Evolutionary conservation across 2,888 invertebrate species (phyloP).

Genomic region (Chydorus sphaericus): DNA sequence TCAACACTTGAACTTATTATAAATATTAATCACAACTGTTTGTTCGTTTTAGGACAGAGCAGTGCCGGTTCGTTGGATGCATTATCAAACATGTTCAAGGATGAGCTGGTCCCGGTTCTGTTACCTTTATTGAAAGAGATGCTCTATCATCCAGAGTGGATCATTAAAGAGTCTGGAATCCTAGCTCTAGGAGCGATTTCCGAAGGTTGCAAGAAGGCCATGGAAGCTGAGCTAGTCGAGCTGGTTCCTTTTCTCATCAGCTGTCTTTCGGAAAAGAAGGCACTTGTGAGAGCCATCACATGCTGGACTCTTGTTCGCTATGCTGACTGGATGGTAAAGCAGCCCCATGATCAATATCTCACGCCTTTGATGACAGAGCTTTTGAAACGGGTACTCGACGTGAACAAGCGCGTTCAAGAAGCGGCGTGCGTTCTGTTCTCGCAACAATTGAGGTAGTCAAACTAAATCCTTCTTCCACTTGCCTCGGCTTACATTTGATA

Average conservation of each 20-base stretch:
- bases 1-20: neutral
- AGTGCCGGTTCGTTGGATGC: slow-evolving; percentile 97
- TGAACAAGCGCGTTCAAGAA: slow-evolving; percentile 96
- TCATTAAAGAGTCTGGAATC: slow-evolving; percentile 86
- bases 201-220: slow-evolving; percentile 82
- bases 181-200: slow-evolving; percentile 79
- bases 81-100: slow-evolving; percentile 89
- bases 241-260: slow-evolving; percentile 88
- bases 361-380: slow-evolving; percentile 87
- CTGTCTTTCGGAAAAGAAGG: slow-evolving; percentile 86
- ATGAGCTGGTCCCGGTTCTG: slow-evolving; percentile 81
- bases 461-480: no score
- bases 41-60: slow-evolving; percentile 56
- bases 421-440: slow-evolving; percentile 98
- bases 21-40: neutral
- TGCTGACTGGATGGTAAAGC: slow-evolving; percentile 94
- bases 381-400: slow-evolving; percentile 82
- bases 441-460: slow-evolving; percentile 97
- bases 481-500: no score
- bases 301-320: slow-evolving; percentile 98
- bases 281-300: slow-evolving; percentile 91
- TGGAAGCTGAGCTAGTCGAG: slow-evolving; percentile 91
- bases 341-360: slow-evolving; percentile 79
- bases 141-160: slow-evolving; percentile 89
- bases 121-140: slow-evolving; percentile 94